Conservation (phyloP, 2,113 vertebrate species). For the Poeciliopsis occidentalis region DNA sequence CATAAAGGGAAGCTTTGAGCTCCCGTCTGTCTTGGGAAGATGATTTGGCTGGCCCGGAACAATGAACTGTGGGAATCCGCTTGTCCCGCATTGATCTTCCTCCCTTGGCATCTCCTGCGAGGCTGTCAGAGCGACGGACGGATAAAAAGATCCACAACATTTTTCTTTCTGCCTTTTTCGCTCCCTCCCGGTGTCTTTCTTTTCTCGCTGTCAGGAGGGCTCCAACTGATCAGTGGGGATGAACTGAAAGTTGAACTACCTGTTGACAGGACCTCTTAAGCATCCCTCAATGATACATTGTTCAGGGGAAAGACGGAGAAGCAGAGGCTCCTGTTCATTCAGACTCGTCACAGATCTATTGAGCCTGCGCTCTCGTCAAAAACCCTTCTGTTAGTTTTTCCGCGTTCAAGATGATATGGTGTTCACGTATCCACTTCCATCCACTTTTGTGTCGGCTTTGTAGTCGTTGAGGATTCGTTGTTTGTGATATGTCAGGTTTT, state of each 20-base stretch:
- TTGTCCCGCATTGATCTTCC: constrained; percentile 82
- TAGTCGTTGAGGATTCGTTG: not conserved
- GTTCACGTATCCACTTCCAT: constrained; percentile 2
- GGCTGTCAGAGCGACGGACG: constrained; percentile 75
- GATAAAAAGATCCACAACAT: constrained; percentile 78
- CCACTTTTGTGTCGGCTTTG: not conserved
- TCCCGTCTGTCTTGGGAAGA: constrained; percentile 74
- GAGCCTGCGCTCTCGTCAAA: constrained; percentile 35
- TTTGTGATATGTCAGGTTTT: not conserved
- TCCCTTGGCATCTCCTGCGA: constrained; percentile 74
- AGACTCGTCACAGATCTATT: constrained; percentile 52
- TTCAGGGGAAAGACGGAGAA: constrained; percentile 73
- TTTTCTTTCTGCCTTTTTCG: constrained; percentile 66
- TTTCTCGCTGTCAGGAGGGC: constrained; percentile 65
- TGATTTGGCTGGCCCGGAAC: constrained; percentile 77
- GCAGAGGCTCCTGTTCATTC: constrained; percentile 59
- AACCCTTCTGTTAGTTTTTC: constrained; percentile 25
- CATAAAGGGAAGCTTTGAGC: constrained; percentile 84
- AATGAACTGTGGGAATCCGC: constrained; percentile 85
- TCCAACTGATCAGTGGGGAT: constrained; percentile 71
- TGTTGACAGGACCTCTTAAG: constrained; percentile 87
- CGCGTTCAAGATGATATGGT: constrained; percentile 7
- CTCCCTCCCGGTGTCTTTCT: constrained; percentile 70
- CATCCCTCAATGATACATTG: constrained; percentile 87
- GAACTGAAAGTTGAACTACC: constrained; percentile 86